Evolutionary conservation across 2,797 vertebrate species (phyloP).

Genomic region (Clarias platycephalus): DNA sequence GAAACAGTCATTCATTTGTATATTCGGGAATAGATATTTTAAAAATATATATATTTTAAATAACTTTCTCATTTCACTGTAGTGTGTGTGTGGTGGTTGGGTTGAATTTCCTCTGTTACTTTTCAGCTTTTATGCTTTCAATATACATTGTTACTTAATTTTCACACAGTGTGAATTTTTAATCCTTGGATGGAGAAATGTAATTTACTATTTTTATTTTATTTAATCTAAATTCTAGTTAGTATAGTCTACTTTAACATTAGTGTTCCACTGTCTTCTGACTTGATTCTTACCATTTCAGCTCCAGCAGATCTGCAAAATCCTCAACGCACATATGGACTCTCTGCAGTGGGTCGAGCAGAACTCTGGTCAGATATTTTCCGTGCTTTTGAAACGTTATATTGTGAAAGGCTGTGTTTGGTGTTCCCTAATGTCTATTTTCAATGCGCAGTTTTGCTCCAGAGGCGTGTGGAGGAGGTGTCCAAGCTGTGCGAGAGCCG

Average conservation of each 20-base stretch:
- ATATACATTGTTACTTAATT: not conserved
- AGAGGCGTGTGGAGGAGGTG: conserved; percentile 93
- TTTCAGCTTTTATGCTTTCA: not conserved
- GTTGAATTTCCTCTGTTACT: not conserved
- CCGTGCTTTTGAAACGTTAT: not conserved
- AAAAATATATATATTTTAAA: too few species aligned
- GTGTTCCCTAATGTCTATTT: not conserved
- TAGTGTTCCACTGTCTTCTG: not conserved
- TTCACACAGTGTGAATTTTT: not conserved
- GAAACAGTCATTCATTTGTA: not conserved
- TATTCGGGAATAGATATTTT: not conserved
- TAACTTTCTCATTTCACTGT: not conserved
- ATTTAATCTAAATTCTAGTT: not conserved
- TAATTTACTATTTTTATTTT: not conserved
- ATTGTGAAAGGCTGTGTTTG: not conserved
- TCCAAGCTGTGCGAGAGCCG: conserved; percentile 87
- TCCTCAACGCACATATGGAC: conserved; percentile 90
- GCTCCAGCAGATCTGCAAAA: conserved; percentile 93
- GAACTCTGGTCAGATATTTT: conserved; percentile 78
- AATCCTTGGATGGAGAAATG: not conserved
- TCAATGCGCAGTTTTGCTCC: conserved; percentile 78
- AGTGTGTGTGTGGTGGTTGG: not conserved
- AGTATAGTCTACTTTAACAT: not conserved
- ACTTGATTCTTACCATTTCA: conserved; percentile 52
- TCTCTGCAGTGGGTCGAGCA: conserved; percentile 91